These are phyloP conservation scores for Acanthosepion esculentum DNA, from an alignment of 2,888 invertebrate species.

Conservation along the genomic window DNA sequence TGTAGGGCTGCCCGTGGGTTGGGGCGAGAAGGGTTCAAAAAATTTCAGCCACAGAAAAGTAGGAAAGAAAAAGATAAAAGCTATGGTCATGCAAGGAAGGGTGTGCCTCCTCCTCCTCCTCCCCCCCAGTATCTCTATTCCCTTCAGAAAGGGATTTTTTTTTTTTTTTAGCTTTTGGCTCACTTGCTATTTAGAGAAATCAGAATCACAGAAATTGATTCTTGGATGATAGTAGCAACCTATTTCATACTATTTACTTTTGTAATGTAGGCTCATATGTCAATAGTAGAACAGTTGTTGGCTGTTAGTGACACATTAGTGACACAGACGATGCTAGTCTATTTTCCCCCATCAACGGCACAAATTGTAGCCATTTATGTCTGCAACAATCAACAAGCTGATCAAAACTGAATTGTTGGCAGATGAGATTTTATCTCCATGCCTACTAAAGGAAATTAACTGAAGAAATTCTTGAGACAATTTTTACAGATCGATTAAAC, in stretches of 20 bases:
- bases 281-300: neutral
- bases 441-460: too few relatives aligned
- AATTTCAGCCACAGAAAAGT: neutral
- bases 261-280: neutral
- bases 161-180: neutral
- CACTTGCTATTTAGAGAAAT: neutral
- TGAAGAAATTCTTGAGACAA: too few relatives aligned
- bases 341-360: too few relatives aligned
- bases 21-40: neutral
- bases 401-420: too few relatives aligned
- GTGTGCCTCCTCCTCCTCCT: neutral
- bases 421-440: too few relatives aligned
- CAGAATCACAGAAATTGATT: neutral
- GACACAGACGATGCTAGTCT: too few relatives aligned
- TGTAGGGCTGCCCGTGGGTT: neutral
- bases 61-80: neutral
- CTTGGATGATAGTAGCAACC: fast-evolving
- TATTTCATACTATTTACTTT: neutral
- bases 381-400: too few relatives aligned
- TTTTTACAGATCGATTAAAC: too few relatives aligned
- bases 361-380: too few relatives aligned
- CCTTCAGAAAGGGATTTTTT: neutral
- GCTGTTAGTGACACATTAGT: neutral
- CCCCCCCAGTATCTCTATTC: neutral
- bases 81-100: neutral